These are phyloP conservation scores for Heliconius congener DNA, from an alignment of 1,140 invertebrate genomes.

Conservation along the genomic window DNA sequence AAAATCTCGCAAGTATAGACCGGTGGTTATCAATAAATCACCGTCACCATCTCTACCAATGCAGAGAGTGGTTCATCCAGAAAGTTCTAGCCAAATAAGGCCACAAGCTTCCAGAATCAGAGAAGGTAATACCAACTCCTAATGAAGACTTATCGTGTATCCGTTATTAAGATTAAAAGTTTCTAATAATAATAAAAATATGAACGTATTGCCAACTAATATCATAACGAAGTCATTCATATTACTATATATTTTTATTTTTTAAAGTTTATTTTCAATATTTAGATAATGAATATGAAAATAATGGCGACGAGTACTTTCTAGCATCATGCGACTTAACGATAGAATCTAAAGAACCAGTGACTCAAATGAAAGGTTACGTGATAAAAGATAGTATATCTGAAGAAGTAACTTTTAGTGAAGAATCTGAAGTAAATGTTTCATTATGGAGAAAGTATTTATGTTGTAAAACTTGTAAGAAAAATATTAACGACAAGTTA, in stretches of 20 bases:
- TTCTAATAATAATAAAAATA: background rate
- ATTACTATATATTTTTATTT: constrained; percentile 35
- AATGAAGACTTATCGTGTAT: constrained; percentile 20
- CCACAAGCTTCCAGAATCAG: constrained; percentile 55
- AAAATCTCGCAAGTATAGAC: constrained; percentile 48
- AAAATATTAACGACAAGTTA: constrained; percentile 49
- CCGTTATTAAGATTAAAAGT: constrained; percentile 28
- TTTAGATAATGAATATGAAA: constrained; percentile 45
- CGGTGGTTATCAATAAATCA: constrained; percentile 52
- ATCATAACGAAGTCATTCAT: constrained; percentile 56
- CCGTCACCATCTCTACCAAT: constrained; percentile 55
- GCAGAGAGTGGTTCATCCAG: constrained; percentile 46
- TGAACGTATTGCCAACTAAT: constrained; percentile 57
- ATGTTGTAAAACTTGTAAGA: constrained; percentile 52
- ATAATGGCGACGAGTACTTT: constrained; percentile 60
- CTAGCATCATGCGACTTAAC: constrained; percentile 64
- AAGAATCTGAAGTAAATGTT: constrained; percentile 33
- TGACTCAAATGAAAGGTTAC: constrained; percentile 55
- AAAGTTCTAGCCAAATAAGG: constrained; percentile 43
- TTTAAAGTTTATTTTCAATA: constrained; percentile 31
- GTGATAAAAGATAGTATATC: constrained; percentile 52
- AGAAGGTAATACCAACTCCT: constrained; percentile 47
- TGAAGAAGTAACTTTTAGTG: constrained; percentile 45
- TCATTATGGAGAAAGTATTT: constrained; percentile 54
- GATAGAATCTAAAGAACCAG: constrained; percentile 40